Conservation (phyloP, 2,888 invertebrate species). For the Bugulina stolonifera region DNA sequence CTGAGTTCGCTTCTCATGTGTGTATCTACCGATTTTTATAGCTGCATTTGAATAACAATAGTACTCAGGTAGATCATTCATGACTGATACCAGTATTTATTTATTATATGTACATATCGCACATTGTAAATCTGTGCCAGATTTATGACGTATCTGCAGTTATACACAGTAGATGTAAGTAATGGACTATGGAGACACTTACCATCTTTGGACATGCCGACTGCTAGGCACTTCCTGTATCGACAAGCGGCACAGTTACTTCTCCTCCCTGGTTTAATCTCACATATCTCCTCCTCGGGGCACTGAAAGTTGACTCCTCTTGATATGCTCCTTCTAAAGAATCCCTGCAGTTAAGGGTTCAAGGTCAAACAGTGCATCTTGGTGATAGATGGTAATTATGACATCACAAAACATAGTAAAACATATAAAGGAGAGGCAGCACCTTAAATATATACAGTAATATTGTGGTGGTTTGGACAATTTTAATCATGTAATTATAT, state of each 20-base stretch:
- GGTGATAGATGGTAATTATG: neutral
- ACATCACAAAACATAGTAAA: neutral
- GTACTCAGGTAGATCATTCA: no score
- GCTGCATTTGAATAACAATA: no score
- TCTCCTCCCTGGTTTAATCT: neutral
- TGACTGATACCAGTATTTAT: no score
- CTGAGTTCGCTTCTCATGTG: conserved; percentile 7
- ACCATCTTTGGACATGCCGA: conserved; percentile 33
- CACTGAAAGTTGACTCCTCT: conserved; percentile 12
- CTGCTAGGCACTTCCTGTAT: conserved; percentile 31
- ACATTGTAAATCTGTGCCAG: no score
- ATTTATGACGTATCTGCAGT: no score
- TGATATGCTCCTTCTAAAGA: neutral
- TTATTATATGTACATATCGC: no score
- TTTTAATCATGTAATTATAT: no score
- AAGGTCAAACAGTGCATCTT: neutral
- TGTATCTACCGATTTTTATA: conserved; percentile 6
- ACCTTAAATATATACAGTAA: no score
- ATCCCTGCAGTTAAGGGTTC: no score
- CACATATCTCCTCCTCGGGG: neutral
- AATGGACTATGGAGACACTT: neutral
- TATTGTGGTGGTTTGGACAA: no score
- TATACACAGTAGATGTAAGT: neutral
- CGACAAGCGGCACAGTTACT: conserved; percentile 31
- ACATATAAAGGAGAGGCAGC: no score